phyloP scores from a whole-genome alignment of 2,113 vertebrate genomes.

The Sceloporus tristichus region DNA sequence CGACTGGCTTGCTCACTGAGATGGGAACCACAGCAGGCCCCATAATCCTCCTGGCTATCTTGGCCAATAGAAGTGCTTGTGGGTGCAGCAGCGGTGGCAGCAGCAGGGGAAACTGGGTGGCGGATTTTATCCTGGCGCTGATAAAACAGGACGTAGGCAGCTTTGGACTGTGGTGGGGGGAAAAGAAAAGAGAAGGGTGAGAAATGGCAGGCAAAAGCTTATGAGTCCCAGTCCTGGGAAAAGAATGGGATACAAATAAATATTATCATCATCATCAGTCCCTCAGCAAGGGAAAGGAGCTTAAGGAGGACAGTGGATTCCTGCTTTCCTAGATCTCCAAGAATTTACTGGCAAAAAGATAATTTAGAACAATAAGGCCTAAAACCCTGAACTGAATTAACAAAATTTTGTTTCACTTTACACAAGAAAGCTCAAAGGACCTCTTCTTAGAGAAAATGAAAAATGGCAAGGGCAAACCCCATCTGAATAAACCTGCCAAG shows the following conservation, averaged over 20 bases:
- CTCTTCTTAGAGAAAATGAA: background rate
- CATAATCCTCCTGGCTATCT: background rate
- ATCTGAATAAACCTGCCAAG: too few species aligned
- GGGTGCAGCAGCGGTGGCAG: background rate
- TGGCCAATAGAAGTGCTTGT: slow-evolving; percentile 36
- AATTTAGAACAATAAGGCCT: background rate
- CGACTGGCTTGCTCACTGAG: slow-evolving; percentile 16
- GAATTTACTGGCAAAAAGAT: background rate
- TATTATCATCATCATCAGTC: background rate
- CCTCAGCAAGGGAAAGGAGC: background rate
- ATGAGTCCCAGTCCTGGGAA: background rate
- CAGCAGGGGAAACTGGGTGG: slow-evolving; percentile 66
- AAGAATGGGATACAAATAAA: too few species aligned
- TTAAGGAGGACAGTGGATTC: background rate
- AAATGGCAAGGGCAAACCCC: too few species aligned
- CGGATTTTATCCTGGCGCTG: slow-evolving; percentile 86
- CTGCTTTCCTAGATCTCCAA: background rate
- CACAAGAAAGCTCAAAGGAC: background rate
- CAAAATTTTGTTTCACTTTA: background rate
- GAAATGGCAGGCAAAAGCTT: background rate
- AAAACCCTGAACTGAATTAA: background rate
- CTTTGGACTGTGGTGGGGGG: slow-evolving; percentile 80
- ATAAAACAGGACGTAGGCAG: slow-evolving; percentile 89
- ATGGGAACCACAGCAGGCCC: slow-evolving; percentile 49
- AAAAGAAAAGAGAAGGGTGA: background rate